phyloP scores from a whole-genome alignment of 2,797 vertebrate genomes.

The Channallabes apus region DNA sequence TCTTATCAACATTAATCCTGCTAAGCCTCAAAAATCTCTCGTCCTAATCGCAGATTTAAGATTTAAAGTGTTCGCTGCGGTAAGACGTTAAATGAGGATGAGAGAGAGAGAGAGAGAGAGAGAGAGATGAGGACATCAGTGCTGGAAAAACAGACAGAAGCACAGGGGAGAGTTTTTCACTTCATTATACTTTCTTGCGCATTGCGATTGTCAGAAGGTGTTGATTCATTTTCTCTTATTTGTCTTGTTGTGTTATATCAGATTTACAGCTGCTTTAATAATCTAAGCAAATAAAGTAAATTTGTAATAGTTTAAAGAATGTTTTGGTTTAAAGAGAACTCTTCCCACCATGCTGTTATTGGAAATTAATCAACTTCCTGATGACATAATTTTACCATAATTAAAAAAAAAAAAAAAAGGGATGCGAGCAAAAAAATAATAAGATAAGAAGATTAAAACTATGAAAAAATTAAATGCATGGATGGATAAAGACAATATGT shows the following conservation, averaged over 20 bases:
- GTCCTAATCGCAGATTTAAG: constrained; percentile 51
- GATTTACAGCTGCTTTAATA: not conserved
- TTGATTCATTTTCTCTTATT: not conserved
- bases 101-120: not conserved
- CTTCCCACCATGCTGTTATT: not conserved
- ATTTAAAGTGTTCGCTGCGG: constrained; percentile 39
- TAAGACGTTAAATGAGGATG: constrained; percentile 46
- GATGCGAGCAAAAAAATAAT: no score
- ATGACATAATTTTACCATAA: no score
- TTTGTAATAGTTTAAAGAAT: not conserved
- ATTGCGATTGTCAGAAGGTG: not conserved
- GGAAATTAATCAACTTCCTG: no score
- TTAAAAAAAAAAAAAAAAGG: no score
- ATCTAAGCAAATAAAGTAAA: not conserved
- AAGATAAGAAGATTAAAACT: no score
- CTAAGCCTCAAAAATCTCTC: constrained; percentile 54
- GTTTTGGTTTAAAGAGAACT: not conserved
- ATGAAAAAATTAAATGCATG: no score
- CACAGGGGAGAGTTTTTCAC: not conserved
- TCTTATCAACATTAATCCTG: constrained; percentile 61
- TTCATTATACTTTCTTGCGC: not conserved
- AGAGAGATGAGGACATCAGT: no score
- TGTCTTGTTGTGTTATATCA: not conserved
- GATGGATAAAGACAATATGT: no score
- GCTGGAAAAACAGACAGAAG: not conserved